These are phyloP conservation scores for Caenorhabditis wallacei DNA, from an alignment of 2,888 invertebrate genomes.

Conservation along the genomic window DNA sequence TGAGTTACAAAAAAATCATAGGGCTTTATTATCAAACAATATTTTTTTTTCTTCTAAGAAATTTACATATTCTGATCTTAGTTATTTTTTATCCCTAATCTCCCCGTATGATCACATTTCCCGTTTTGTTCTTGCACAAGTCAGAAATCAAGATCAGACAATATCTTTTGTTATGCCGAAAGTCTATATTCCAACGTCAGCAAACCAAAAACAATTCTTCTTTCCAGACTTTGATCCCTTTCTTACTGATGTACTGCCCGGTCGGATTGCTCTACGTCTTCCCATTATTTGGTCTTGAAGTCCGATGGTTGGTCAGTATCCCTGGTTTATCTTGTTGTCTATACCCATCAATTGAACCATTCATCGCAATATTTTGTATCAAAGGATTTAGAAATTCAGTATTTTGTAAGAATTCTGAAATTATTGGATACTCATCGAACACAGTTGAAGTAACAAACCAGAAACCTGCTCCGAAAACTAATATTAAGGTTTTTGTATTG, in stretches of 20 bases:
- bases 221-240: slow-evolving; percentile 50
- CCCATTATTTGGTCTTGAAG: slow-evolving; percentile 28
- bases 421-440: not conserved
- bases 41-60: too few species aligned
- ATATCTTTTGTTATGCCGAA: too few species aligned
- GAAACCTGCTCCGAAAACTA: not conserved
- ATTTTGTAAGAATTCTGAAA: slow-evolving; percentile 11
- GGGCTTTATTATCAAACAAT: too few species aligned
- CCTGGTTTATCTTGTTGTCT: slow-evolving; percentile 9
- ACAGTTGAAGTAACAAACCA: not conserved
- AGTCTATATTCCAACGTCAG: not conserved
- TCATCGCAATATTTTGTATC: slow-evolving; percentile 48
- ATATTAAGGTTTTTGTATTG: not conserved
- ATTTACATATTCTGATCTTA: too few species aligned
- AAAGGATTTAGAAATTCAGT: slow-evolving; percentile 37
- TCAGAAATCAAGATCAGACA: too few species aligned
- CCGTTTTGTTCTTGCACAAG: too few species aligned
- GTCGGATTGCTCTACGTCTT: slow-evolving; percentile 40
- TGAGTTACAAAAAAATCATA: too few species aligned
- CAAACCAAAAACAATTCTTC: not conserved
- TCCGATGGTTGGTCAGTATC: slow-evolving; percentile 24
- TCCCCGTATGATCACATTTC: too few species aligned
- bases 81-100: too few species aligned
- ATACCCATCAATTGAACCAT: slow-evolving; percentile 46
- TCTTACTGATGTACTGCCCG: slow-evolving; percentile 47